Conservation (phyloP, 2,888 invertebrate genomes). For the Tetragonisca angustula region DNA sequence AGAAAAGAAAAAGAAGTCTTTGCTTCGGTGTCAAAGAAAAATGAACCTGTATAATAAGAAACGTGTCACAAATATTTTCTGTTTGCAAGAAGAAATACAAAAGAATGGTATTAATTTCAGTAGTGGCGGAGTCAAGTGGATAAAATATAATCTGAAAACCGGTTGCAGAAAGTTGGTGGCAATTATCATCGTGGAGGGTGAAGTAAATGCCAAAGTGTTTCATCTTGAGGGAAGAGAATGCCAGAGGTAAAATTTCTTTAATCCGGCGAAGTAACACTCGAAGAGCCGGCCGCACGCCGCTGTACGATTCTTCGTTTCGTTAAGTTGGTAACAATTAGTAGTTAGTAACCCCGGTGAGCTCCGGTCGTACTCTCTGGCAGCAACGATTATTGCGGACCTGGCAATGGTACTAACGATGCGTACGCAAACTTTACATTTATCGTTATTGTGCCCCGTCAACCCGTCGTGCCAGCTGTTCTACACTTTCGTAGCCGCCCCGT, state of each 20-base stretch:
- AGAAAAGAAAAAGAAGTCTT: too few species aligned
- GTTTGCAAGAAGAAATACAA: too few species aligned
- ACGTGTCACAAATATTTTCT: too few species aligned
- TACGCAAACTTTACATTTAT: slow-evolving; percentile 79
- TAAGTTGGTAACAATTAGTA: slow-evolving; percentile 77
- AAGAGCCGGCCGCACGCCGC: slow-evolving; percentile 16
- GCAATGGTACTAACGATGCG: slow-evolving; percentile 78
- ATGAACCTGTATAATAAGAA: too few species aligned
- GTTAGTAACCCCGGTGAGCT: slow-evolving; percentile 68
- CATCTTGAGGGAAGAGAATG: slow-evolving; percentile 33
- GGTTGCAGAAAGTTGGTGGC: background rate
- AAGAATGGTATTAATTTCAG: too few species aligned
- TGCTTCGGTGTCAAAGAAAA: too few species aligned
- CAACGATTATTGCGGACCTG: slow-evolving; percentile 73
- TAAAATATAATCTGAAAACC: slow-evolving; percentile 7
- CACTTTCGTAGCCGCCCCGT: slow-evolving; percentile 7
- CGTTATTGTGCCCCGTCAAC: slow-evolving; percentile 73
- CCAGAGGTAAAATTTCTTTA: slow-evolving; percentile 61
- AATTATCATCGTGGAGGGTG: slow-evolving; percentile 31
- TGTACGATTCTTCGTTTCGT: slow-evolving; percentile 68
- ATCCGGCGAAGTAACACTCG: slow-evolving; percentile 57
- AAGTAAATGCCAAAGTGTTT: slow-evolving; percentile 37
- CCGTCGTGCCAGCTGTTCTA: slow-evolving; percentile 36
- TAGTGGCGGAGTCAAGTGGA: background rate
- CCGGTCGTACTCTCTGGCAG: slow-evolving; percentile 65